phyloP scores from a whole-genome alignment of 2,797 vertebrate genomes.

The Sebastiscus albofasciatus region DNA sequence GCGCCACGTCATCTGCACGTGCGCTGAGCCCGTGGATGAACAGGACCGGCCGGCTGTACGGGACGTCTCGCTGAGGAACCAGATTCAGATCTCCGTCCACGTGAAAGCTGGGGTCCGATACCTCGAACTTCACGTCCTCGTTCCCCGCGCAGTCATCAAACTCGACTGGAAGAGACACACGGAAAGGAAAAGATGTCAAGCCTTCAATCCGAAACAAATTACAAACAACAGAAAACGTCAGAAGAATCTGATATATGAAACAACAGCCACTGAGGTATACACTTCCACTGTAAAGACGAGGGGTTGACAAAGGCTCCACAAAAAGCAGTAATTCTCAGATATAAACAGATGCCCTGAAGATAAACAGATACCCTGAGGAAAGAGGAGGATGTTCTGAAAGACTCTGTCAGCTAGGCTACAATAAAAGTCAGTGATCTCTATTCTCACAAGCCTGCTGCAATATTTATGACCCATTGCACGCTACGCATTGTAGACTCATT shows the following conservation, averaged over 20 bases:
- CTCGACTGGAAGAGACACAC: constrained; percentile 82
- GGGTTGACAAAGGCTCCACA: constrained; percentile 1
- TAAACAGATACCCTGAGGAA: constrained; percentile 36
- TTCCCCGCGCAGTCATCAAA: constrained; percentile 95
- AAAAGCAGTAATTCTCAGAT: constrained; percentile 17
- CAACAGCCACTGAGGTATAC: neutral
- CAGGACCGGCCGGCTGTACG: constrained; percentile 78
- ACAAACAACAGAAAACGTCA: neutral
- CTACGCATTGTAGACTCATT: constrained; percentile 9
- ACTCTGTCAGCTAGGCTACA: constrained; percentile 21
- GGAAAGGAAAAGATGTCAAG: neutral
- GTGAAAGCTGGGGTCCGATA: constrained; percentile 90
- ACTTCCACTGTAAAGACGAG: neutral
- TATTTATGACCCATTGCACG: constrained; percentile 32
- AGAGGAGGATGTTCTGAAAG: constrained; percentile 32
- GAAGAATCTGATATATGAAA: neutral
- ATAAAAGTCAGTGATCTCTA: constrained; percentile 33
- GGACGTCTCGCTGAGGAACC: constrained; percentile 83
- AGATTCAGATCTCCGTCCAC: constrained; percentile 87
- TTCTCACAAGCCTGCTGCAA: constrained; percentile 26
- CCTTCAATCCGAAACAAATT: neutral
- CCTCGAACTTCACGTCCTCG: constrained; percentile 85
- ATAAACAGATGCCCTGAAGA: constrained; percentile 52
- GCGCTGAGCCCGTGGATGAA: constrained; percentile 86
- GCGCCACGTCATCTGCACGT: constrained; percentile 88